Conservation (phyloP, 2,113 vertebrate genomes). For the Diadophis punctatus region DNA sequence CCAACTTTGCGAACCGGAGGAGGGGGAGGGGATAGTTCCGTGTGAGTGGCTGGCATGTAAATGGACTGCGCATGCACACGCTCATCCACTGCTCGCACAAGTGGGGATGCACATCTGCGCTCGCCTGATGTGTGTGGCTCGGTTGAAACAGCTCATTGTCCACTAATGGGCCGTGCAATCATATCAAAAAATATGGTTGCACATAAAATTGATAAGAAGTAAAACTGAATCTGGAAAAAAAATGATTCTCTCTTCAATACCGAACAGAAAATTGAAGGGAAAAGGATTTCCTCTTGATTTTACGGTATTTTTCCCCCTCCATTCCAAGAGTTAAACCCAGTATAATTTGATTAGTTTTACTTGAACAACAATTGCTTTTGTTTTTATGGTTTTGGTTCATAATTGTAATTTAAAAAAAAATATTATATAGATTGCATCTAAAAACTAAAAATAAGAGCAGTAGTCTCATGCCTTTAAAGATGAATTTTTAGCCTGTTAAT, state of each 20-base stretch:
- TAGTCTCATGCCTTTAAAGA: background rate
- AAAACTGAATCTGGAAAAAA: background rate
- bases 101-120: too few relatives aligned
- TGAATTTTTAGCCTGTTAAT: background rate
- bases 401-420: background rate
- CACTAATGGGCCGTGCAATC: too few relatives aligned
- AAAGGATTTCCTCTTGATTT: background rate
- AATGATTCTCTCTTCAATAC: background rate
- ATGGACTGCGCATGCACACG: too few relatives aligned
- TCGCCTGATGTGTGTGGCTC: too few relatives aligned
- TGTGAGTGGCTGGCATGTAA: too few relatives aligned
- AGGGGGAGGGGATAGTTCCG: too few relatives aligned
- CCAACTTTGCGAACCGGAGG: too few relatives aligned
- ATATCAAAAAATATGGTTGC: background rate
- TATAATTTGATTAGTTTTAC: background rate
- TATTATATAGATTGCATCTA: background rate
- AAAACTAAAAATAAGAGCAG: background rate
- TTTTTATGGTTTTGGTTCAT: background rate
- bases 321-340: background rate
- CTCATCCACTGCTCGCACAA: too few relatives aligned
- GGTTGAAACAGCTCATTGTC: too few relatives aligned
- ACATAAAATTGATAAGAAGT: background rate
- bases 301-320: background rate
- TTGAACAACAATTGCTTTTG: background rate
- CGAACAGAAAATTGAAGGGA: background rate